Percentiles rank a stretch among this genome's conserved stretches.
phyloP scores from a whole-genome alignment of 2,113 vertebrate genomes.

The Pseudois nayaur region DNA sequence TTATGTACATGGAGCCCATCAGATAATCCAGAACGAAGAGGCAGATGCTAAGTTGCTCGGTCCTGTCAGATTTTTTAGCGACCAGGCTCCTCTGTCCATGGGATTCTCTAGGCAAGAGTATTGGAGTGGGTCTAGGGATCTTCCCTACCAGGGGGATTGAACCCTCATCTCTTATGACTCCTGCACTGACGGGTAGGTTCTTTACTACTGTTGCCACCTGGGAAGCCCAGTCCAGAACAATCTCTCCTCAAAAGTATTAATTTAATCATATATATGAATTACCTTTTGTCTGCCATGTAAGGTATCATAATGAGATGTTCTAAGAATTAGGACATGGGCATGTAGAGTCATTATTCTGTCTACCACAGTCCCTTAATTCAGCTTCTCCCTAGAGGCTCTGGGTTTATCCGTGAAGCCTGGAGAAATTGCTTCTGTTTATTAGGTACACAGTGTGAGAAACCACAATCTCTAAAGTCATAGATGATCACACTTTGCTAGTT shows the following conservation, averaged over 20 bases:
- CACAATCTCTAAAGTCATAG: not conserved
- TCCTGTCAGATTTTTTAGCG: not conserved
- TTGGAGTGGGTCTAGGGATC: not conserved
- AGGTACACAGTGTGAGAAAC: not conserved
- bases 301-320: not conserved
- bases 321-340: not conserved
- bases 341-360: not conserved
- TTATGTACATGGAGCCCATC: not conserved
- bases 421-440: not conserved
- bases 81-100: not conserved
- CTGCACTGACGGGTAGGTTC: not conserved
- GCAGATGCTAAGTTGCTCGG: not conserved
- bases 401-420: not conserved
- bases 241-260: not conserved
- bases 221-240: not conserved
- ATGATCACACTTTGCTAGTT: not conserved
- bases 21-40: not conserved
- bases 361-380: not conserved
- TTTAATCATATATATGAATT: not conserved
- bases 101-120: not conserved
- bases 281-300: not conserved
- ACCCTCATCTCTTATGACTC: not conserved
- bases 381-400: not conserved
- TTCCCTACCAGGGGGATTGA: not conserved
- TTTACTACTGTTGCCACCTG: not conserved